Base-by-base conservation (phyloP, 2,797 vertebrate genomes). In the Poeciliopsis turneri region DNA sequence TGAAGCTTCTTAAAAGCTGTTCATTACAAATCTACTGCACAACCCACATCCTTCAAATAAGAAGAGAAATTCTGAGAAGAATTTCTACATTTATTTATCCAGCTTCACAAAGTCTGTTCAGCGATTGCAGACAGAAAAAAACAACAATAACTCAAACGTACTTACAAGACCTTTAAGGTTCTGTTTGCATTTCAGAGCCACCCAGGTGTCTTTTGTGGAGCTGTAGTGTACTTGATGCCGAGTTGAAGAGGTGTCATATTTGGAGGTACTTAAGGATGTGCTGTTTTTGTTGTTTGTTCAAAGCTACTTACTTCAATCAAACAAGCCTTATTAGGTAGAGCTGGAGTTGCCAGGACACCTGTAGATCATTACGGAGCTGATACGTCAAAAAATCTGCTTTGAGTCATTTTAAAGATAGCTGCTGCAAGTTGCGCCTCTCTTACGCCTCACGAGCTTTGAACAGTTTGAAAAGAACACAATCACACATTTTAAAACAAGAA, bases 181-280 rank as follows among this genome's bases (percentile, higher is more conserved):
- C 88, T 94, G 92, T 95, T 94, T 94, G 93, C 89, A 92, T 94
- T 92, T 94, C 91, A 92, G 91, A 92, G 91, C 90, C 89, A 92
- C 89, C 89, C 90, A 93, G 92, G 91, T 93, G 94, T 86, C 87
- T 92, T 92, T 92, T 92, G 80, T 90, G 87, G 91, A 91, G 79
- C 90, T 92, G 88, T 91, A 92, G 91, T 93, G 93, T 88, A 89
- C 92, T 94, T 90, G 92, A 94, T 91, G 90, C 87, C 15, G 85
- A 92, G 87, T 89, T 94, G 93, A 94, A 94, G 92, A 91, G 89
- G 87, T 93, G 91, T 93, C 92, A 92, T 84, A 90, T 93, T 92
- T 93, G 93, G 93, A 93, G 91, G 88, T 88, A 89, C 92, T 94
- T 93, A 92, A 93, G 83, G 85, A 86, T 90, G 88, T 86, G 84